Evolutionary conservation across 1,140 invertebrate species (phyloP).

Genomic region (Caenorhabditis elegans): DNA sequence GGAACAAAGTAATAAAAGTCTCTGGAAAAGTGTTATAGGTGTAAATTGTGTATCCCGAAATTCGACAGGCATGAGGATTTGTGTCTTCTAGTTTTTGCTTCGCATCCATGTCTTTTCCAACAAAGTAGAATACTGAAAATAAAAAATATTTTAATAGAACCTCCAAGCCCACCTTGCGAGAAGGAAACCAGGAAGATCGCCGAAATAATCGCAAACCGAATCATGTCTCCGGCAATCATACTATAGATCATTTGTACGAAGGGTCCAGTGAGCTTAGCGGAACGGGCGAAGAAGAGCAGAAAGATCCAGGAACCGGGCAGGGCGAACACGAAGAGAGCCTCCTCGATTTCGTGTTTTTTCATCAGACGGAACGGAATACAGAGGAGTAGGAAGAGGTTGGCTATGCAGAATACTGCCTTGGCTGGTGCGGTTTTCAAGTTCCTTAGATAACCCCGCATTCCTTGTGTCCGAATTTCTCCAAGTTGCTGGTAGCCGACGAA

Average conservation of each 20-base stretch:
- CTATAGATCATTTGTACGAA: slow-evolving; percentile 98
- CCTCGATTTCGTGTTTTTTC: slow-evolving; percentile 78
- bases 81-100: slow-evolving; percentile 74
- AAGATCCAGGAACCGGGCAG: slow-evolving; percentile 94
- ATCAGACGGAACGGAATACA: slow-evolving; percentile 85
- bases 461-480: slow-evolving; percentile 89
- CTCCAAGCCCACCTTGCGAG: slow-evolving; percentile 75
- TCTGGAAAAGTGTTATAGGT: slow-evolving; percentile 75
- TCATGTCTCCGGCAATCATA: slow-evolving; percentile 96
- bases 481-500: slow-evolving; percentile 89
- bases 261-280: slow-evolving; percentile 86
- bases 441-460: slow-evolving; percentile 82
- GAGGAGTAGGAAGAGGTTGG: slow-evolving; percentile 85
- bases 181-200: slow-evolving; percentile 88
- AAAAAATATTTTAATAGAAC: too few species aligned
- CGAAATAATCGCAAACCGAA: slow-evolving; percentile 94
- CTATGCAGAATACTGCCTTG: slow-evolving; percentile 87
- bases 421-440: slow-evolving; percentile 88
- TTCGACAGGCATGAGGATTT: slow-evolving; percentile 49
- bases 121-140: slow-evolving; percentile 83
- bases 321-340: slow-evolving; percentile 85
- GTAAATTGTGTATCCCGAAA: slow-evolving; percentile 75
- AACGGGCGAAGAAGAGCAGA: slow-evolving; percentile 98
- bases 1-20: slow-evolving; percentile 95
- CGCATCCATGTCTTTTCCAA: slow-evolving; percentile 78